phyloP scores from a whole-genome alignment of 2,113 vertebrate species.

The Campylomormyrus tamandua region DNA sequence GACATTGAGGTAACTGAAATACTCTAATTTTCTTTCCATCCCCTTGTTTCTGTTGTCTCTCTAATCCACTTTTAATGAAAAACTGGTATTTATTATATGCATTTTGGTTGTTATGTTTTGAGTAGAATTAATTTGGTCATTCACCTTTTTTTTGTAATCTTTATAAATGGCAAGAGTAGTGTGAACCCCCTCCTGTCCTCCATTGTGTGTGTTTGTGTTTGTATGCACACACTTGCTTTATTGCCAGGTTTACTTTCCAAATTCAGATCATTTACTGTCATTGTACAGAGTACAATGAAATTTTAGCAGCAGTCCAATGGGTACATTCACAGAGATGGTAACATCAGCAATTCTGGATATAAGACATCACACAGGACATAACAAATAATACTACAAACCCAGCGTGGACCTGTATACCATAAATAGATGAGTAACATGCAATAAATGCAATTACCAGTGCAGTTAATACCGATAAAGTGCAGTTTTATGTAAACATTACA shows the following conservation, averaged over 20 bases:
- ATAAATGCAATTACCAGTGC: too few species aligned
- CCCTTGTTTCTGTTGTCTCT: background rate
- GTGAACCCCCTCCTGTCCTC: background rate
- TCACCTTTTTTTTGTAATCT: background rate
- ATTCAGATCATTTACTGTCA: too few species aligned
- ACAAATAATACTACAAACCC: too few species aligned
- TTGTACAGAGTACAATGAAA: too few species aligned
- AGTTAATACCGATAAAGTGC: too few species aligned
- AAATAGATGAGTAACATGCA: too few species aligned
- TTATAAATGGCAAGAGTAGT: background rate
- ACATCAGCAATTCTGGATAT: too few species aligned
- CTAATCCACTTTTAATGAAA: background rate
- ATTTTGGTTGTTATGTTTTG: background rate
- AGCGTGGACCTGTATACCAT: too few species aligned
- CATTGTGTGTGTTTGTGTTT: background rate
- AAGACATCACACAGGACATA: too few species aligned
- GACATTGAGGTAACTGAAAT: slow-evolving; percentile 82
- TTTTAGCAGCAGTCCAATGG: too few species aligned
- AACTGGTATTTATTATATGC: background rate
- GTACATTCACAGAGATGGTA: too few species aligned
- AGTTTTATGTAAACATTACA: too few species aligned
- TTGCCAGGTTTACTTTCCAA: background rate
- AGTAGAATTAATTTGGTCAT: background rate
- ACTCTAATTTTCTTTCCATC: background rate
- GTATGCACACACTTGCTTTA: background rate